Evolutionary conservation across 2,797 vertebrate species (phyloP), one percentile per base, ranked within the genome.

Genomic region (Serranus cabrilla): DNA sequence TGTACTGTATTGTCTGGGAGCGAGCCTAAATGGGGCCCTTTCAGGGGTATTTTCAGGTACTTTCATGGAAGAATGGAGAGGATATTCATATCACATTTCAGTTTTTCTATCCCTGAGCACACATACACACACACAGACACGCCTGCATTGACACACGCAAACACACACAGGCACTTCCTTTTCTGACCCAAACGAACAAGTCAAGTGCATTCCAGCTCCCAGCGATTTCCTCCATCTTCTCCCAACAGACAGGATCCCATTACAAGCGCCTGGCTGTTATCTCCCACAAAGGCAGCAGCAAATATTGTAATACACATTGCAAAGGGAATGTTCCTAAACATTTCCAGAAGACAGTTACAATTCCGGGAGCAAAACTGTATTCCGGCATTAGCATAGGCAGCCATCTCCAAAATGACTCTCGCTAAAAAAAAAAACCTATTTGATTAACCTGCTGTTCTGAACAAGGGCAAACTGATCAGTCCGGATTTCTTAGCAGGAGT

Each of bases 51-150:
- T 90, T 91, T 90, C 92, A 89, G 91, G 87, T 90, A 81, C 81
- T 87, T 88, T 90, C 87, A 88, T 85, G 89, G 86, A 88, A 89
- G 87, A 90, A 91, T 89, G 80, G 84, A 88, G 82, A 91, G 91
- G 92, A 93, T 93, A 92, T 93, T 91, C 84, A 90, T 91, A 93
- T 95, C 92, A 87, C 76, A 88, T 94, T 94, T 94, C 93, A 84
- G 68, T 73, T 86, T 89, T 92, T 87, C 81, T 85, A 76, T 90
- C 59, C 54, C 83, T 78, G 85, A 79, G 83, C 71, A 80, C 87
- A 88, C 81, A 82, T 71, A 75, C 77, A 75, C 81, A 82, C 72
- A 75, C 77, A 75, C 40, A 82, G 40, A 83, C 65, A 80, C 7
- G 34, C 57, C 43, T 65, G 62, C 55, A 78, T 4, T n/a, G 39